phyloP scores from a whole-genome alignment of 2,797 vertebrate genomes.

The Cirrhinus molitorella region DNA sequence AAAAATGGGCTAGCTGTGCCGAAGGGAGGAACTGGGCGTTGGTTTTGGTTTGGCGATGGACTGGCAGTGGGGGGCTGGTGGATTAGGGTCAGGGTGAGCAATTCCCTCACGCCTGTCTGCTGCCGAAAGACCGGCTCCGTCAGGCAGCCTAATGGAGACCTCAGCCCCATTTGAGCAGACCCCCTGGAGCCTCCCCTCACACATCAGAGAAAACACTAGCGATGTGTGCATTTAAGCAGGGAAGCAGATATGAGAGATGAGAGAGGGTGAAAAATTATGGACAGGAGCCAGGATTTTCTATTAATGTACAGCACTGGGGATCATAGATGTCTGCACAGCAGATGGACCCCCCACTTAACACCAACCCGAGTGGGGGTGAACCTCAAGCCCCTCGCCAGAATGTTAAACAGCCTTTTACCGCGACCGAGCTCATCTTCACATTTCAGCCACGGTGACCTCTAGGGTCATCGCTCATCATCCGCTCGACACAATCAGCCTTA shows the following conservation, averaged over 20 bases:
- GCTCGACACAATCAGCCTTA: slow-evolving; percentile 57
- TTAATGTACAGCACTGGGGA: slow-evolving; percentile 56
- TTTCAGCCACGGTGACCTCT: slow-evolving; percentile 40
- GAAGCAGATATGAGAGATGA: slow-evolving; percentile 27
- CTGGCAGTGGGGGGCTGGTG: slow-evolving; percentile 5
- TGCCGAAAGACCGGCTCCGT: slow-evolving; percentile 51
- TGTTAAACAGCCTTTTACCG: slow-evolving; percentile 52
- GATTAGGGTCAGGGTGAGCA: slow-evolving; percentile 48
- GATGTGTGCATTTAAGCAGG: slow-evolving; percentile 38
- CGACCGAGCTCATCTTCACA: slow-evolving; percentile 3
- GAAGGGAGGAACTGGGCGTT: slow-evolving; percentile 11
- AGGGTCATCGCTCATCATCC: slow-evolving; percentile 45
- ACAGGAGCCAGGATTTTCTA: slow-evolving; percentile 53
- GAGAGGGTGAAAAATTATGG: slow-evolving; percentile 36
- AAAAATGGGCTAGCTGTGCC: background rate
- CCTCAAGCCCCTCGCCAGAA: slow-evolving; percentile 25
- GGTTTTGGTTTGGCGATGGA: slow-evolving; percentile 22
- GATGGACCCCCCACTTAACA: slow-evolving; percentile 63
- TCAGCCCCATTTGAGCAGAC: slow-evolving; percentile 65
- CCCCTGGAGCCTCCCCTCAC: slow-evolving; percentile 45
- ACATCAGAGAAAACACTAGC: slow-evolving; percentile 12
- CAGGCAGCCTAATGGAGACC: slow-evolving; percentile 75
- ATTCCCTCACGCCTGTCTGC: slow-evolving; percentile 62
- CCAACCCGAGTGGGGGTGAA: slow-evolving; percentile 14
- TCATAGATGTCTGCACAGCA: slow-evolving; percentile 55